Base-by-base conservation (phyloP, 1,140 invertebrate species). In the Trachymyrmex septentrionalis region DNA sequence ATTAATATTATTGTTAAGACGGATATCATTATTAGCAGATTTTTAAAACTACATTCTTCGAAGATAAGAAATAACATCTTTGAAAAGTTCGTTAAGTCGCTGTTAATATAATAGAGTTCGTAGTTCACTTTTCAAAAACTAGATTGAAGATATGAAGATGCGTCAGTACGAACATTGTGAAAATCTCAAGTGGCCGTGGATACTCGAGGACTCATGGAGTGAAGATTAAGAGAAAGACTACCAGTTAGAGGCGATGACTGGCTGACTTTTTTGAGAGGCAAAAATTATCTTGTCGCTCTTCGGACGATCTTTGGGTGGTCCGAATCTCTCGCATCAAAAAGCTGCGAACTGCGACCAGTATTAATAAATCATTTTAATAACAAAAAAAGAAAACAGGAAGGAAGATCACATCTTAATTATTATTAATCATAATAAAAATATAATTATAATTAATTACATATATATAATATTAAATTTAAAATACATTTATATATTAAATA, bases 181-280 rank as follows among this genome's bases (percentile, higher is more conserved):
- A 92, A 91, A 92, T 86, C 77, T 91, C 88, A 85, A 93, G 93
- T 93, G 92, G 90, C 64, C 81, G 88, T 64, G 88, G 87, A 91
- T 90, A 91, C 92, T 94, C 88, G 85, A 93, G 88, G 88, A 89
- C 91, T 91, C 90, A 88, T 89, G 88, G 90, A 92, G 91, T 69
- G 90, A 89, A 93, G 92, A 94, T 95, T 94, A 95, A 94, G 93
- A 94, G 93, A 94, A 94, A 94, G 94, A 95, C 93, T 93, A 94
- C 93, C 94, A 95, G 95, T 95, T 95, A 95, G 93, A 91, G 93
- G 91, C 94, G 93, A 95, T 95, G 94, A 95, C 95, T 94, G 64
- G 91, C 92, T 94, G 88, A 93, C 92, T 95, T 95, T 94, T 93
- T 93, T 91, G 91, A 94, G 94, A 94, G 93, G 86, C 91, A 93